These are phyloP conservation scores for Ancistrus triradiatus DNA, from an alignment of 2,113 vertebrate species.

Conservation along the genomic window DNA sequence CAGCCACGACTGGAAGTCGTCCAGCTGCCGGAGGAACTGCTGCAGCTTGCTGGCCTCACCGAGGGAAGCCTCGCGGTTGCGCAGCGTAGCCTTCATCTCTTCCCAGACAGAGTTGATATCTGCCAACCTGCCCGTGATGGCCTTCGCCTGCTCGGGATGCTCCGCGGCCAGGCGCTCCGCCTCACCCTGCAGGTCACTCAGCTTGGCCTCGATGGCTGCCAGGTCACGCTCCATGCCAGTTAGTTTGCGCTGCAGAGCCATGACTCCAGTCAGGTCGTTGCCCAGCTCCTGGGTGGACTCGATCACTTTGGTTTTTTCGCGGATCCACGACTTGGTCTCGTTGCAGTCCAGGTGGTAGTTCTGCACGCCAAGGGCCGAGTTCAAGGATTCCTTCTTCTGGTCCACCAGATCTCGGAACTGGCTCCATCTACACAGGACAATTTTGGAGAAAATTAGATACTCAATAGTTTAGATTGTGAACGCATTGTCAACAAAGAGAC, in stretches of 20 bases:
- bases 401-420: slow-evolving; percentile 96
- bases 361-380: slow-evolving; percentile 92
- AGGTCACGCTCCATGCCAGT: slow-evolving; percentile 97
- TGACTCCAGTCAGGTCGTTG: slow-evolving; percentile 93
- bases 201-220: slow-evolving; percentile 92
- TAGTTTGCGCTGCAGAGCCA: slow-evolving; percentile 96
- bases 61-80: slow-evolving; percentile 90
- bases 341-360: slow-evolving; percentile 99
- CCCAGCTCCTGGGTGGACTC: slow-evolving; percentile 98
- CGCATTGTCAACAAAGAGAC: too few relatives aligned
- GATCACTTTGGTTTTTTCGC: slow-evolving; percentile 98
- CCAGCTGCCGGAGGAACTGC: slow-evolving; percentile 94
- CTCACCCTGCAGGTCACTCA: slow-evolving; percentile 89
- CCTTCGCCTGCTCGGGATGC: slow-evolving; percentile 91
- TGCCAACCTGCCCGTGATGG: slow-evolving; percentile 84
- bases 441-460: background rate
- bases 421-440: slow-evolving; percentile 79
- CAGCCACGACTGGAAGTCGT: slow-evolving; percentile 98
- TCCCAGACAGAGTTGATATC: slow-evolving; percentile 91
- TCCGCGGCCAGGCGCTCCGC: slow-evolving; percentile 84
- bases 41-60: slow-evolving; percentile 98
- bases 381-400: slow-evolving; percentile 90
- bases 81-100: slow-evolving; percentile 94
- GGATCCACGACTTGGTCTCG: slow-evolving; percentile 98
- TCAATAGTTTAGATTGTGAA: too few relatives aligned